Percentiles rank a stretch among this genome's conserved stretches.
phyloP scores from a whole-genome alignment of 2,113 vertebrate genomes.

The Takifugu bimaculatus region DNA sequence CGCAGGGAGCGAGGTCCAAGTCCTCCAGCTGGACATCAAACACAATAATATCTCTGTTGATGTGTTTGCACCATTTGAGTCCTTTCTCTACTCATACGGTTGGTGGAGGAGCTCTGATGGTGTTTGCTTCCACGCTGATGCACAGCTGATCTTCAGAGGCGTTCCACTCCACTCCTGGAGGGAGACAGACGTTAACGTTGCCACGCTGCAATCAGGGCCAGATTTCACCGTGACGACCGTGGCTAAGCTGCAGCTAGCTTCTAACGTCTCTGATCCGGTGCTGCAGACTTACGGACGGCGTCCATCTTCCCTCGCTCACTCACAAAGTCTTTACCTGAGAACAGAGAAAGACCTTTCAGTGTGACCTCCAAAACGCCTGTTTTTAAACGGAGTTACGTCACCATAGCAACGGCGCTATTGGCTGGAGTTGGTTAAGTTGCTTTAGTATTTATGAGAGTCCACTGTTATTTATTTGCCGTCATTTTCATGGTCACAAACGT shows the following conservation, averaged over 20 bases:
- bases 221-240: too few relatives aligned
- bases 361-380: too few relatives aligned
- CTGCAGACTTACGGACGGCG: slow-evolving; percentile 83
- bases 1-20: slow-evolving; percentile 75
- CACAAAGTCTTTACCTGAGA: slow-evolving; percentile 81
- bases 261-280: too few relatives aligned
- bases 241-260: too few relatives aligned
- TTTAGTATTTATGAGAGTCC: too few relatives aligned
- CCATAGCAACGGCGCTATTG: too few relatives aligned
- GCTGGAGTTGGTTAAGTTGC: too few relatives aligned
- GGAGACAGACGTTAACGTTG: slow-evolving; percentile 5
- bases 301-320: slow-evolving; percentile 73
- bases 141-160: slow-evolving; percentile 81
- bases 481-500: too few relatives aligned
- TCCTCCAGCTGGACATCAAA: slow-evolving; percentile 76
- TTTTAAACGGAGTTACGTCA: too few relatives aligned
- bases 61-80: not conserved
- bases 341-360: not conserved
- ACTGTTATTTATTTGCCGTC: too few relatives aligned
- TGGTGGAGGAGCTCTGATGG: slow-evolving; percentile 75
- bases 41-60: slow-evolving; percentile 1
- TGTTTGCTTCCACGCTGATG: slow-evolving; percentile 76
- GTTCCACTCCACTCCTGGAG: slow-evolving; percentile 78
- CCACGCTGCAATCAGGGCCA: not conserved
- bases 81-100: slow-evolving; percentile 64